Evolutionary conservation across 1,140 invertebrate genomes (phyloP).

Genomic region (Coptotermes formosanus): DNA sequence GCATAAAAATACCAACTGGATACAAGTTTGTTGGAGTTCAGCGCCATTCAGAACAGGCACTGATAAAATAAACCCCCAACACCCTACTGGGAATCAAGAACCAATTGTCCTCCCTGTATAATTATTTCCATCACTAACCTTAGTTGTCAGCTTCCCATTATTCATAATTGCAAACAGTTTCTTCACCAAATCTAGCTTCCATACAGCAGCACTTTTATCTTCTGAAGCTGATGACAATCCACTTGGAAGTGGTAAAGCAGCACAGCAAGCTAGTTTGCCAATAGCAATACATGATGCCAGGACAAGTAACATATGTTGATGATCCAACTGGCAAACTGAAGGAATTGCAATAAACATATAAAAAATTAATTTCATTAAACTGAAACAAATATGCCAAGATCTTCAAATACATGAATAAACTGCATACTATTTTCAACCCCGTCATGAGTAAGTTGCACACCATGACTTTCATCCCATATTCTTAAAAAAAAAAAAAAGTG

Average conservation of each 20-base stretch:
- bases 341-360: background rate
- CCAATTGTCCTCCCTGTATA: background rate
- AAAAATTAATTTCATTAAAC: background rate
- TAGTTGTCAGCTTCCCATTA: conserved; percentile 38
- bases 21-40: no score
- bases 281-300: conserved; percentile 64
- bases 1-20: no score
- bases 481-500: no score
- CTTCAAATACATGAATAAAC: no score
- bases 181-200: conserved; percentile 60
- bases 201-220: conserved; percentile 45
- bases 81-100: background rate
- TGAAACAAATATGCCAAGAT: no score
- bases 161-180: conserved; percentile 60
- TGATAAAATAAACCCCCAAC: no score
- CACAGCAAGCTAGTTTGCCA: conserved; percentile 66
- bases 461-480: no score
- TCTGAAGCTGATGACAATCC: conserved; percentile 45
- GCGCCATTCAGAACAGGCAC: no score
- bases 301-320: conserved; percentile 56
- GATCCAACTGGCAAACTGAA: conserved; percentile 46
- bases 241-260: conserved; percentile 60
- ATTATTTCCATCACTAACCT: conserved; percentile 32
- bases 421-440: no score
- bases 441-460: no score